Percentiles rank a stretch among this genome's conserved stretches.
Conservation (phyloP, 2,888 invertebrate species). For the Cotesia congregata region DNA sequence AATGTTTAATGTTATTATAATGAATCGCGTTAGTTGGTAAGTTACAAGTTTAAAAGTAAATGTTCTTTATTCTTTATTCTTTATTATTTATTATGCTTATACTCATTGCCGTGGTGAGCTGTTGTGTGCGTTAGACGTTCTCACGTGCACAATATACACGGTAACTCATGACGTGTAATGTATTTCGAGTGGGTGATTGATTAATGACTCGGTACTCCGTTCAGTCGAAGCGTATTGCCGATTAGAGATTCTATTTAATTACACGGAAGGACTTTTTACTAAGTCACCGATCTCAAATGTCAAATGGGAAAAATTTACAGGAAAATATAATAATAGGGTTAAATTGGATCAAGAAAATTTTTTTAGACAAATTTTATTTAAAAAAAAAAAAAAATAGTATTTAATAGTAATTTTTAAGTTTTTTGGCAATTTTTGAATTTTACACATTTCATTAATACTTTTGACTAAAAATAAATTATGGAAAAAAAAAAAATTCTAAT, state of each 20-base stretch:
- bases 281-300: constrained; percentile 21
- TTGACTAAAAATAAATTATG: too few relatives aligned
- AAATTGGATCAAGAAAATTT: too few relatives aligned
- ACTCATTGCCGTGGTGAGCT: too few relatives aligned
- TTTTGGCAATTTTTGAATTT: too few relatives aligned
- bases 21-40: constrained; percentile 13
- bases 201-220: constrained; percentile 47
- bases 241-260: constrained; percentile 44
- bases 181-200: constrained; percentile 55
- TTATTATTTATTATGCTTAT: neutral
- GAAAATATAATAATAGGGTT: too few relatives aligned
- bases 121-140: constrained; percentile 21
- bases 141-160: constrained; percentile 6
- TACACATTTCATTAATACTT: too few relatives aligned
- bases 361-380: neutral
- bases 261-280: constrained; percentile 37
- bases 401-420: too few relatives aligned
- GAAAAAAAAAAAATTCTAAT: too few relatives aligned
- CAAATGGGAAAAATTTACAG: constrained; percentile 5
- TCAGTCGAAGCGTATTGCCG: constrained; percentile 45
- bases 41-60: neutral
- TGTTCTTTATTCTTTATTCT: neutral
- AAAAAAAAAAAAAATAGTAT: too few relatives aligned
- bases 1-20: neutral
- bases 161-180: constrained; percentile 25